A percentile compares a stretch with the other conserved stretches of the same genome.
These are phyloP conservation scores for Speoplatyrhinus poulsoni DNA, from an alignment of 2,113 vertebrate genomes.

Conservation along the genomic window DNA sequence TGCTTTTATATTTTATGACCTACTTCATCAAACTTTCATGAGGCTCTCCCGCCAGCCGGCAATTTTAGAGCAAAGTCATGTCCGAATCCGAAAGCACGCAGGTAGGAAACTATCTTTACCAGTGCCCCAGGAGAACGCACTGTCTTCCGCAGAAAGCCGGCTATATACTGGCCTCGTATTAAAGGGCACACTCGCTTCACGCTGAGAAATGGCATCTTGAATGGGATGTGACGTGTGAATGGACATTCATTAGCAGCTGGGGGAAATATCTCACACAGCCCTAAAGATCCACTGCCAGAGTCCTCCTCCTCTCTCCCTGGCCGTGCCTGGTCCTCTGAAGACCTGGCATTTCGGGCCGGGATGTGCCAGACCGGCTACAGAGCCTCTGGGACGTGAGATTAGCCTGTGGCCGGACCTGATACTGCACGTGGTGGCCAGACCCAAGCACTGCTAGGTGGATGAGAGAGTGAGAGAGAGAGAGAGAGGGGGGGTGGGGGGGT, in stretches of 20 bases:
- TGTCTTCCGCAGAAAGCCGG: not conserved
- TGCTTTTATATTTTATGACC: conserved; percentile 62
- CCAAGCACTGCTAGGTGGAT: conserved; percentile 33
- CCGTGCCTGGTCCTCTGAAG: conserved; percentile 22
- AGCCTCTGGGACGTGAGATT: conserved; percentile 52
- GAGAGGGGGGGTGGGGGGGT: no score
- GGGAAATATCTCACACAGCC: conserved; percentile 37
- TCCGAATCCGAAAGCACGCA: conserved; percentile 31
- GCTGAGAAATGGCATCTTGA: conserved; percentile 9
- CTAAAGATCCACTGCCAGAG: conserved; percentile 34
- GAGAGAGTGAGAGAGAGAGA: not conserved
- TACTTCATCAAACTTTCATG: conserved; percentile 61
- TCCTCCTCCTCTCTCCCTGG: not conserved
- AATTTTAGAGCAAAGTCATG: conserved; percentile 50
- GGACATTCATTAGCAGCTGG: conserved; percentile 35
- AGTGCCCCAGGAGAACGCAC: conserved; percentile 3
- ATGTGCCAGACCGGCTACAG: conserved; percentile 34
- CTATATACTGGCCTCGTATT: conserved; percentile 7
- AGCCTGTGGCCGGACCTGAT: conserved; percentile 48
- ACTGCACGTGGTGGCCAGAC: conserved; percentile 20
- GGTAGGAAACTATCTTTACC: conserved; percentile 9
- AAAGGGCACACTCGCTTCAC: not conserved
- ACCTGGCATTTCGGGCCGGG: conserved; percentile 46
- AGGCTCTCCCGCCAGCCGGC: conserved; percentile 25
- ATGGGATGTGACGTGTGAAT: conserved; percentile 13